Conservation (phyloP, 2,888 invertebrate genomes). For the Chymomyza fuscimana region DNA sequence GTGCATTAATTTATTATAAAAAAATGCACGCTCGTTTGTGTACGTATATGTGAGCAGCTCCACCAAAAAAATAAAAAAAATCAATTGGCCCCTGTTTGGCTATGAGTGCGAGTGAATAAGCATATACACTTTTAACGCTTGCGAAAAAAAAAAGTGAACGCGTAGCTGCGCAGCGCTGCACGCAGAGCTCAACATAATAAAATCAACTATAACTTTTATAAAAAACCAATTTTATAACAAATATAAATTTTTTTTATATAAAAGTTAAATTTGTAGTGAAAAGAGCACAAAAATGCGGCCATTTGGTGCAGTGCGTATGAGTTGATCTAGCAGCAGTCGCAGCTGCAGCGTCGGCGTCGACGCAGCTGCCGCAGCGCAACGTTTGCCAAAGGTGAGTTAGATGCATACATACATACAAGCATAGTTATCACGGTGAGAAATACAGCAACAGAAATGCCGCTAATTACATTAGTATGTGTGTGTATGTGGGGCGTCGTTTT, state of each 20-base stretch:
- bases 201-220: conserved; percentile 29
- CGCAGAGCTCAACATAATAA: conserved; percentile 27
- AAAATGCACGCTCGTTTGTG: conserved; percentile 6
- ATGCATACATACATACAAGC: neutral
- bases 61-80: conserved; percentile 33
- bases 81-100: conserved; percentile 45
- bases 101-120: conserved; percentile 56
- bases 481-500: conserved; percentile 21
- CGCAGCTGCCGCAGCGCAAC: conserved; percentile 58
- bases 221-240: conserved; percentile 34
- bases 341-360: conserved; percentile 38
- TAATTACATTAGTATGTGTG: conserved; percentile 6
- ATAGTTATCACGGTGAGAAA: neutral
- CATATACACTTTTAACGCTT: conserved; percentile 26
- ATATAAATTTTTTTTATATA: conserved; percentile 32
- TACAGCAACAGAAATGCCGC: neutral
- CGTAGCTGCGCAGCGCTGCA: conserved; percentile 40
- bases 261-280: conserved; percentile 37
- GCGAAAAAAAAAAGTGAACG: conserved; percentile 45
- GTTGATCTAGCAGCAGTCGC: conserved; percentile 41
- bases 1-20: neutral
- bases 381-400: conserved; percentile 63
- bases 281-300: conserved; percentile 44
- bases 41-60: conserved; percentile 29
- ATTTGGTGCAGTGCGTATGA: conserved; percentile 39